These are phyloP conservation scores for Decapterus maruadsi DNA, from an alignment of 2,797 vertebrate species.

Conservation along the genomic window DNA sequence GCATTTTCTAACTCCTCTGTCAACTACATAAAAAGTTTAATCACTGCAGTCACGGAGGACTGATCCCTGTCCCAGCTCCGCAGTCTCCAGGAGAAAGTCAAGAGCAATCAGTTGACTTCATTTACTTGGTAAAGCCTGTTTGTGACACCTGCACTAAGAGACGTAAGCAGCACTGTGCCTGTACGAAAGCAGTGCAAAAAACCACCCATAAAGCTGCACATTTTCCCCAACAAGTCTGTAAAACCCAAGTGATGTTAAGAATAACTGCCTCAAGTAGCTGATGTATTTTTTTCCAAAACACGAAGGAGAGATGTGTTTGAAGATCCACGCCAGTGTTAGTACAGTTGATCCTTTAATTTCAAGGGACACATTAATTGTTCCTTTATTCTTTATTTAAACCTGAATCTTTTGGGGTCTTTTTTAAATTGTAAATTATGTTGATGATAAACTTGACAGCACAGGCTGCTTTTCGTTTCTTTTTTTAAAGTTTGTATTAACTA, in stretches of 20 bases:
- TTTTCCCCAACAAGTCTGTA: slow-evolving; percentile 69
- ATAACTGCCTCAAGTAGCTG: slow-evolving; percentile 66
- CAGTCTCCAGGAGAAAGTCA: slow-evolving; percentile 77
- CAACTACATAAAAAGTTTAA: slow-evolving; percentile 78
- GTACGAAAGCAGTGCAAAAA: slow-evolving; percentile 52
- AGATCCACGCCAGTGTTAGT: slow-evolving; percentile 35
- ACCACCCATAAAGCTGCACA: slow-evolving; percentile 59
- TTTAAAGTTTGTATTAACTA: slow-evolving; percentile 20
- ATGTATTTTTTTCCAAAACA: slow-evolving; percentile 72
- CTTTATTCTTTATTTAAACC: slow-evolving; percentile 7
- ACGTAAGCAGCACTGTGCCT: slow-evolving; percentile 71
- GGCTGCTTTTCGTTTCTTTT: slow-evolving; percentile 2
- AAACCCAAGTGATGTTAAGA: slow-evolving; percentile 73
- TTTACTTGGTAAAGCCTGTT: slow-evolving; percentile 79
- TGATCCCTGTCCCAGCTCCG: slow-evolving; percentile 69
- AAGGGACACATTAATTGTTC: slow-evolving; percentile 3
- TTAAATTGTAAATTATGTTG: slow-evolving; percentile 11
- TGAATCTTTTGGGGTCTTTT: slow-evolving; percentile 4
- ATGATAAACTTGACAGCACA: slow-evolving; percentile 12
- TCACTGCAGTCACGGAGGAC: slow-evolving; percentile 65
- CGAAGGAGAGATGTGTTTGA: slow-evolving; percentile 38
- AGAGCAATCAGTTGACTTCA: slow-evolving; percentile 82
- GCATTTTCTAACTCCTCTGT: slow-evolving; percentile 77
- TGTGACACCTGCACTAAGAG: slow-evolving; percentile 81
- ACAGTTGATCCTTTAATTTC: slow-evolving; percentile 39